Evolutionary conservation across 1,140 invertebrate genomes (phyloP).

Genomic region (Bombus impatiens): DNA sequence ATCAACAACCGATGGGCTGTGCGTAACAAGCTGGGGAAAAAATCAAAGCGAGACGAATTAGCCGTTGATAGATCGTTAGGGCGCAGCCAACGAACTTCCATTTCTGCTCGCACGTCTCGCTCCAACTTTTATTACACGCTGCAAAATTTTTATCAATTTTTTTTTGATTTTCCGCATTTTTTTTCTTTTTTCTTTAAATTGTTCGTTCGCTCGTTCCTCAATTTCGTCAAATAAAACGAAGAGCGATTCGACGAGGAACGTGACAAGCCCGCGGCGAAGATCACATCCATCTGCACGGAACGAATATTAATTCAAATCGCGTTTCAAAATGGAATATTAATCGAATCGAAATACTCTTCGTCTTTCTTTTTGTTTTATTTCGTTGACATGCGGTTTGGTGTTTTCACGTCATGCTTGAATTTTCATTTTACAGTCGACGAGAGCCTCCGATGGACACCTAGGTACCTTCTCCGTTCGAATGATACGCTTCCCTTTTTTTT

Average conservation of each 20-base stretch:
- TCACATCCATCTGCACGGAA: not conserved
- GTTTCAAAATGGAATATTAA: conserved; percentile 45
- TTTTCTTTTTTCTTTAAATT: not conserved
- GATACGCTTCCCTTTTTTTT: rapidly evolving
- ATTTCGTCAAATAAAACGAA: conserved; percentile 36
- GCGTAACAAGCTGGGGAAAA: not conserved
- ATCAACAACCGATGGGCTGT: not conserved
- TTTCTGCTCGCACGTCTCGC: not conserved
- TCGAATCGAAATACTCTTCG: conserved; percentile 28
- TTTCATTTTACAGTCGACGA: not conserved
- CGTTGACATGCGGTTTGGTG: not conserved
- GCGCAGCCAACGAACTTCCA: not conserved
- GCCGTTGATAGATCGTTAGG: conserved; percentile 19
- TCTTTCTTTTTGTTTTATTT: not conserved
- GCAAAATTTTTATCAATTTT: not conserved
- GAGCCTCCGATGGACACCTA: not conserved
- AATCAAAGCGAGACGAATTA: conserved; percentile 6
- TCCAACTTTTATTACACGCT: not conserved
- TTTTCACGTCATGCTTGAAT: not conserved
- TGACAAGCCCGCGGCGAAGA: conserved; percentile 43
- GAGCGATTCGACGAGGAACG: conserved; percentile 22
- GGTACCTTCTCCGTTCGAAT: not conserved
- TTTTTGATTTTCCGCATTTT: not conserved
- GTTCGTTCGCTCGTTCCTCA: conserved; percentile 17
- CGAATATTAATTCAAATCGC: conserved; percentile 48